Base-by-base conservation (phyloP, 2,888 invertebrate genomes). In the Theodoxus fluviatilis region DNA sequence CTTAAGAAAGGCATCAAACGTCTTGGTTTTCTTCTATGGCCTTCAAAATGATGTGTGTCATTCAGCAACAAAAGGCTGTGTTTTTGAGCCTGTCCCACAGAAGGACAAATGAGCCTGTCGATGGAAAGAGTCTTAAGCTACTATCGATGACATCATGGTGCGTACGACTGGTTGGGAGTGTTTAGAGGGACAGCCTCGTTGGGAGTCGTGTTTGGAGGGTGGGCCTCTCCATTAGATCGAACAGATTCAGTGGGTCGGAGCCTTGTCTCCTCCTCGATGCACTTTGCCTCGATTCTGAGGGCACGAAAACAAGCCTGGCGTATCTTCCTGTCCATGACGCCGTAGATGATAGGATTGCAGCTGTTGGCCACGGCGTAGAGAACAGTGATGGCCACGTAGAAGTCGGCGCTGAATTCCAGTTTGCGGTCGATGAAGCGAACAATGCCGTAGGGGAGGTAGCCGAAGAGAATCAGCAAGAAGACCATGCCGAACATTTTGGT, bases 401-500 rank as follows among this genome's bases (percentile, higher is more conserved):
- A 82, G 70, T 85, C 84, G 4, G 83, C 83, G 68, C 80, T 77
- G 40, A 83, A 75, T 43, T 77, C 74, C 38, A 83, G 76, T 68
- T 79, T 78, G 71, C 81, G 80, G 74, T 86, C 86, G 31, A 83
- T 82, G 43, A 81, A 82, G 38, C 86, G 80, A 12, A 85, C 82
- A 28, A 83, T 80, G 33, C 84, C 83, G 71, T 86, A 86, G 1
- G 85, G 85, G 40, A 85, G 74, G 74, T 84, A 86, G 37, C 85
- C 86, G 38, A 85, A 74, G 73, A 85, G 78, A 63, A 86, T 84
- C 65, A 85, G 77, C 37, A 85, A 74, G 68, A 86, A 86, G 22
- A 85, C 83, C 74, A 85, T 81, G 67, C 85, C 86, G 75, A 86
- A 86, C 86, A 86, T 86, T 75, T 85, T 85, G n/a, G 86, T 86